Base-by-base conservation (phyloP, 2,113 vertebrate genomes). In the Pundamilia nyererei region DNA sequence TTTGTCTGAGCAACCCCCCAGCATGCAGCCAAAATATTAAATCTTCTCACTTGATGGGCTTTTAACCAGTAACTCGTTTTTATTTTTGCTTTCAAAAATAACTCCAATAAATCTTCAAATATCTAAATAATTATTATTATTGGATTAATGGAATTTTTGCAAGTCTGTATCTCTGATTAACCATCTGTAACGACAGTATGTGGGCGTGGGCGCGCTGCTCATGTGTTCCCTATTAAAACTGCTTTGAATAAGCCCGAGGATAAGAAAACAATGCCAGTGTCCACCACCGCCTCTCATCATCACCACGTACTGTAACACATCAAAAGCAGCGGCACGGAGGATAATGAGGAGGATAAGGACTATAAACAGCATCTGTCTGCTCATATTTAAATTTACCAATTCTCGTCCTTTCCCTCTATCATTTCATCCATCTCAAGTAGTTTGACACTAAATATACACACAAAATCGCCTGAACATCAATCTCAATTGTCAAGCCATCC, bases 371-470 rank as follows among this genome's bases (percentile, higher is more conserved):
- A 72, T 89, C 75, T 15, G 38, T 87, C 80, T 87, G 90, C 84
- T 87, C 86, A 80, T 68, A 86, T 90, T 92, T 86, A 87, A 82
- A 92, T 89, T 79, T 56, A 87, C 62, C 82, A 60, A 70, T 80
- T 90, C 85, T 85, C 6, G 4, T 86, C 65, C 81, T 70, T 82
- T 77, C 70, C 42, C 83, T 80, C 89, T 80, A 88, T 93, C 89
- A 83, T 86, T 91, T 87, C 86, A 90, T 90, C 87, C 89, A 93
- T 90, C 91, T 91, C 86, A 79, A 88, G 82, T 85, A 83, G 82
- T 87, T 90, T 90, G 86, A 87, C 87, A 90, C 89, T 94, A 91
- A 92, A 95, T 89, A 92, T 91, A 92, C 82, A 86, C 87, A 82
- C 83, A 70, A 62, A 93, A 86, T 83, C 31, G 84, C 89, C 81